Conservation (phyloP, 2,888 invertebrate genomes). For the Lithophane socia region DNA sequence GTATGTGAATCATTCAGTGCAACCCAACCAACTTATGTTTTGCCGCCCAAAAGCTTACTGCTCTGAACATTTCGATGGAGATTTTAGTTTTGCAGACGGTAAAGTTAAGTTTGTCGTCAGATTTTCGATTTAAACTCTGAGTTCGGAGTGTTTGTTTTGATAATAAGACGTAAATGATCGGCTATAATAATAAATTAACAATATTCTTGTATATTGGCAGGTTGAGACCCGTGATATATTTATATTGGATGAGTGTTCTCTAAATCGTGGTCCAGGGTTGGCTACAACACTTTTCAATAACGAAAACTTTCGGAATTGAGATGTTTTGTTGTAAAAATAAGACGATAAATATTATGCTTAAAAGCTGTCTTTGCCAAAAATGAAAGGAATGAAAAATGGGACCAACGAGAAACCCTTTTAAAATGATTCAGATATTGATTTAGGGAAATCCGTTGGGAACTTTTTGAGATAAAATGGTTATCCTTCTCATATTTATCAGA, state of each 20-base stretch:
- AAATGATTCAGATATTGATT: constrained; percentile 21
- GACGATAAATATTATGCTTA: constrained; percentile 5
- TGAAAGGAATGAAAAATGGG: constrained; percentile 34
- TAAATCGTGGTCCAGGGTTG: constrained; percentile 30
- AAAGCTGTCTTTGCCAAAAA: constrained; percentile 32
- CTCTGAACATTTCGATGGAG: neutral
- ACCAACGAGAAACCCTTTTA: constrained; percentile 11
- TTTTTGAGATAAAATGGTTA: too few species aligned
- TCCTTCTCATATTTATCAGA: constrained; percentile 18
- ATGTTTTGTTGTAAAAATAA: constrained; percentile 39
- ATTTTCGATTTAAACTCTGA: constrained; percentile 62
- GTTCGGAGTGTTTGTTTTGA: constrained; percentile 71
- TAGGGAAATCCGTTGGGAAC: constrained; percentile 6
- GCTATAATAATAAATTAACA: constrained; percentile 71
- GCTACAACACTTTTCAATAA: constrained; percentile 32
- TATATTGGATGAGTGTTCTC: constrained; percentile 27
- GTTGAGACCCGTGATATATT: constrained; percentile 57
- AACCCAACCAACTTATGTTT: constrained; percentile 66
- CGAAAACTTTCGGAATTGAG: constrained; percentile 30
- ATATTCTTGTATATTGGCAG: constrained; percentile 63
- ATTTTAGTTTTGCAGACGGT: constrained; percentile 15
- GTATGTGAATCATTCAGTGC: constrained; percentile 84
- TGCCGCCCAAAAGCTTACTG: constrained; percentile 45
- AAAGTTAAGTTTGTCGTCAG: constrained; percentile 59
- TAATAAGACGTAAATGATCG: constrained; percentile 71